Base-by-base conservation (phyloP, 1,140 invertebrate species). In the Trissolcus basalis region DNA sequence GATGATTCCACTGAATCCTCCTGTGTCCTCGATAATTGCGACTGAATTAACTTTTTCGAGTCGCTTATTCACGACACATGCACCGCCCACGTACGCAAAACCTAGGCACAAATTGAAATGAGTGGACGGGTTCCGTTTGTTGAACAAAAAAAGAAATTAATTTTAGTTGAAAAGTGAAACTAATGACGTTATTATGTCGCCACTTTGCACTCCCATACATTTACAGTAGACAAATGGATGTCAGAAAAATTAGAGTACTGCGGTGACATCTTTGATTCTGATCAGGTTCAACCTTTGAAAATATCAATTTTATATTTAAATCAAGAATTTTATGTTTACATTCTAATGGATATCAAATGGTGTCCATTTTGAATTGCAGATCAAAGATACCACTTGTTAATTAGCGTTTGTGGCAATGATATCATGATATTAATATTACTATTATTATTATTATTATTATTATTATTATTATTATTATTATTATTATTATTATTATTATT, bases 31-130 rank as follows among this genome's bases (percentile, higher is more conserved):
- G 82, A 98, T 97, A 80, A 98, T 98, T 79, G 96, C 96, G 60
- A 98, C 96, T 65, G 95, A 96, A 90, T 98, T 98, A 58, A 97
- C 96, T 90, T 98, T 98, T 90, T 97, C 96, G 61, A 97, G 90
- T 79, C 96, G 90, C 86, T 97, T 97, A 89, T 98, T 97, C 54
- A 98, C 96, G 16, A 97, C 96, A 86, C 96, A 98, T 41, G 96
- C 96, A 75, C 96, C 96, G 49, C 96, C 96, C 51, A 98, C 96
- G 86, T 98, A 98, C 14, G 96, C 96, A 85, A 98, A 98, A 86
- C 96, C 96, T 96, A 88, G 15, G 77, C 48, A 77, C 14, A 67
- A 55, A 77, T 53, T 58, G 56, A 71, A 63, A 59, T 74, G 11
- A 73, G n/a, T 73, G 19, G 19, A 3, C 19, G 19, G 19, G 19